Percentiles rank a stretch among this genome's conserved stretches.
These are phyloP conservation scores for Dascillus cervinus DNA, from an alignment of 2,888 invertebrate genomes.

Conservation along the genomic window DNA sequence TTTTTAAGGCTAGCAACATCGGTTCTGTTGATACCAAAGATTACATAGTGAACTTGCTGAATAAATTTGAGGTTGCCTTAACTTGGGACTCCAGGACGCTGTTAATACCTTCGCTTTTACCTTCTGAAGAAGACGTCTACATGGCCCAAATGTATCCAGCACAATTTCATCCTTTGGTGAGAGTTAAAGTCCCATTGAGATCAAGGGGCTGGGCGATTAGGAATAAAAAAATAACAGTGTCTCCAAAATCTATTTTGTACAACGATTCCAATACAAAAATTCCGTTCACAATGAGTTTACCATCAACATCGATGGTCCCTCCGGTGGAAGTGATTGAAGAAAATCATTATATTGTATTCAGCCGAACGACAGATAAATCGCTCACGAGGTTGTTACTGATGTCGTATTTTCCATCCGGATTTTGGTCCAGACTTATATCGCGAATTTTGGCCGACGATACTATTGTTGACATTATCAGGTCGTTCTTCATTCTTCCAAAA, in stretches of 20 bases:
- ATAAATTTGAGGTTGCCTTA: constrained; percentile 95
- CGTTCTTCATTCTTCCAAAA: constrained; percentile 63
- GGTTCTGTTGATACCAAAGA: constrained; percentile 62
- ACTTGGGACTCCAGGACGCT: constrained; percentile 91
- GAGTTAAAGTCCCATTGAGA: constrained; percentile 52
- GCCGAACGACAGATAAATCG: constrained; percentile 49
- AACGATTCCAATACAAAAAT: constrained; percentile 31
- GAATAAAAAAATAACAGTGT: constrained; percentile 49
- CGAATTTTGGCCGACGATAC: constrained; percentile 85
- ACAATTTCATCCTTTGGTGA: constrained; percentile 39
- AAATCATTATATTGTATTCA: too few relatives aligned
- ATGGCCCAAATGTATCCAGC: constrained; percentile 41
- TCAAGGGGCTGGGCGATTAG: constrained; percentile 61
- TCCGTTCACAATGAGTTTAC: constrained; percentile 36
- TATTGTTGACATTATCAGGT: constrained; percentile 68
- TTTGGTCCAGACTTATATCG: constrained; percentile 93
- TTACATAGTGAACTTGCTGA: constrained; percentile 83
- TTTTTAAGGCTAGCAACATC: constrained; percentile 82
- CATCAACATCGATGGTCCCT: constrained; percentile 26
- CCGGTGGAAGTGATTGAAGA: too few relatives aligned
- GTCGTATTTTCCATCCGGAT: constrained; percentile 97
- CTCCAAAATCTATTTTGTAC: constrained; percentile 42
- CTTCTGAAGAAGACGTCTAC: constrained; percentile 63
- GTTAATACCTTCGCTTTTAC: constrained; percentile 86
- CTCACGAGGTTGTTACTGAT: constrained; percentile 76